A percentile compares a stretch with the other conserved stretches of the same genome.
These are phyloP conservation scores for Cyprinodon variegatus DNA, from an alignment of 2,113 vertebrate species.

Conservation along the genomic window DNA sequence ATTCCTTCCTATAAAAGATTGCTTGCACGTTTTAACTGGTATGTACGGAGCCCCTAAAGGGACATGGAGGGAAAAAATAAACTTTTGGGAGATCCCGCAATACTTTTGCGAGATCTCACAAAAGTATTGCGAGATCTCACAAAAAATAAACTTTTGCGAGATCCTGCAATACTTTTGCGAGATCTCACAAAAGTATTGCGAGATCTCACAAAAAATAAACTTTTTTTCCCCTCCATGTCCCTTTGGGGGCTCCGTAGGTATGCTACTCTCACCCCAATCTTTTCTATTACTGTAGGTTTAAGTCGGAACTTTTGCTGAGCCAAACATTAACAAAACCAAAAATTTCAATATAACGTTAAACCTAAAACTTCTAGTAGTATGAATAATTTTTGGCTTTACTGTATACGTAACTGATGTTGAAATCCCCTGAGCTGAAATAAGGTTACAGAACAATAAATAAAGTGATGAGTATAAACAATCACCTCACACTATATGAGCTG, in stretches of 20 bases:
- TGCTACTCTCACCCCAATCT: background rate
- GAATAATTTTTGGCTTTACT: background rate
- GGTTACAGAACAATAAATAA: background rate
- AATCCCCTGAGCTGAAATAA: background rate
- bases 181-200: too few relatives aligned
- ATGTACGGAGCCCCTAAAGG: background rate
- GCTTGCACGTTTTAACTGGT: background rate
- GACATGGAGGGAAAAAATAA: too few relatives aligned
- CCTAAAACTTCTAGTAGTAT: background rate
- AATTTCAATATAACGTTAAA: background rate
- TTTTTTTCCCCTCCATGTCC: too few relatives aligned
- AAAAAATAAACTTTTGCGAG: too few relatives aligned
- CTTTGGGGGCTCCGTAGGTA: too few relatives aligned
- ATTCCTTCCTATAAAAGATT: background rate
- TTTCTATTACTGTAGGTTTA: background rate
- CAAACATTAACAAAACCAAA: background rate
- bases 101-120: too few relatives aligned
- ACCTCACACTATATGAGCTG: background rate
- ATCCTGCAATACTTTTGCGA: too few relatives aligned
- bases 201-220: too few relatives aligned
- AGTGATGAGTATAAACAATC: constrained; percentile 5
- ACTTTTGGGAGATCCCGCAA: too few relatives aligned
- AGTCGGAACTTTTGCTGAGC: background rate
- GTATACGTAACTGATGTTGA: background rate
- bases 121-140: too few relatives aligned